A percentile compares a stretch with the other conserved stretches of the same genome.
Conservation (phyloP, 2,888 invertebrate species). For the Buathra laborator region DNA sequence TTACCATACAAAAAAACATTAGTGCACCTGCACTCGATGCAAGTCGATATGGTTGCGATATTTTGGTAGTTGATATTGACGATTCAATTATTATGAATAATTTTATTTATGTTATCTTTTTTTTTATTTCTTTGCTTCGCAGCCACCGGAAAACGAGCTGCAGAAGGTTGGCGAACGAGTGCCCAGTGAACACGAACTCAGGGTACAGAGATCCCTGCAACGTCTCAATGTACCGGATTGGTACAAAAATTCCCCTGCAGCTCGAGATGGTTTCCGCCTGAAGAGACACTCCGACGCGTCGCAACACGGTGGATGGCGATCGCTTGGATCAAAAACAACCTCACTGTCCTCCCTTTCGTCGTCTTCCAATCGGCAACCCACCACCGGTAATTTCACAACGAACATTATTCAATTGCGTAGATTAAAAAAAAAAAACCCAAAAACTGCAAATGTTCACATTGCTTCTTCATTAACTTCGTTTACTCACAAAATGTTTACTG, state of each 20-base stretch:
- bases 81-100: constrained; percentile 1
- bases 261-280: constrained; percentile 92
- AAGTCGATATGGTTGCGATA: constrained; percentile 4
- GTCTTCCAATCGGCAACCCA: constrained; percentile 84
- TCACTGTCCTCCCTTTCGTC: constrained; percentile 91
- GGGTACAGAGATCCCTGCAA: constrained; percentile 96
- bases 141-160: constrained; percentile 98
- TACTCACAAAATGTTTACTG: too few relatives aligned
- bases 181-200: constrained; percentile 97
- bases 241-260: constrained; percentile 93
- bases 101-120: constrained; percentile 8
- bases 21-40: constrained; percentile 24
- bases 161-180: constrained; percentile 93
- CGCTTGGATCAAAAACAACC: constrained; percentile 93
- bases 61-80: background rate
- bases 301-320: constrained; percentile 87
- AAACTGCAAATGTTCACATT: too few relatives aligned
- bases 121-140: constrained; percentile 84
- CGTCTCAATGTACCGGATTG: constrained; percentile 98
- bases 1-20: constrained; percentile 18
- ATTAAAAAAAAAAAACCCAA: too few relatives aligned
- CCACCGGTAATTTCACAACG: constrained; percentile 76
- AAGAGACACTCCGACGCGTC: constrained; percentile 90
- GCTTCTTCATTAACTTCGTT: too few relatives aligned
- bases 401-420: background rate